Evolutionary conservation across 2,113 vertebrate genomes (phyloP).

Genomic region (Peucedramus taeniatus): DNA sequence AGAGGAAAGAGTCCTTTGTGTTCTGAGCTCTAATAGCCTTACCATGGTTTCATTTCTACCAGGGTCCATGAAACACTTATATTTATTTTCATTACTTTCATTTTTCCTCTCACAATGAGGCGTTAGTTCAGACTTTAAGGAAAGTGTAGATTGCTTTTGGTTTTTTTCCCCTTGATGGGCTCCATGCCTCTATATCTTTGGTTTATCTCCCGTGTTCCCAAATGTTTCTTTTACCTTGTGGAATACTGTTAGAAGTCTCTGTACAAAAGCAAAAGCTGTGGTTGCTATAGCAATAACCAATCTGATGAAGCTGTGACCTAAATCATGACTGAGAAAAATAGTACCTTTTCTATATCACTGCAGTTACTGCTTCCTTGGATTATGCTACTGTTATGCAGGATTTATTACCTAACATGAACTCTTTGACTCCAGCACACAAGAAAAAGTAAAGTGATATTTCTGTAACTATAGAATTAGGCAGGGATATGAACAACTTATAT

Average conservation of each 20-base stretch:
- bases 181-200: neutral
- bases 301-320: slow-evolving; percentile 80
- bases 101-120: neutral
- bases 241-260: slow-evolving; percentile 72
- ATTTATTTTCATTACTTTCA: neutral
- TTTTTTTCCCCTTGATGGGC: neutral
- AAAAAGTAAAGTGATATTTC: neutral
- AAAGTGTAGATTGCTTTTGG: neutral
- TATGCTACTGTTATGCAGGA: neutral
- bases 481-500: neutral
- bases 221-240: slow-evolving; percentile 69
- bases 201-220: slow-evolving; percentile 16
- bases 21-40: neutral
- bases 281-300: slow-evolving; percentile 88
- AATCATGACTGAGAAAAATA: slow-evolving; percentile 74
- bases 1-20: slow-evolving; percentile 1
- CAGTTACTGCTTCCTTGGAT: slow-evolving; percentile 37
- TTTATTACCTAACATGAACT: slow-evolving; percentile 66
- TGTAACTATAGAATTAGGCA: neutral
- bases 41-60: neutral
- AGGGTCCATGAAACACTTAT: neutral
- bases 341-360: slow-evolving; percentile 61
- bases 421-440: slow-evolving; percentile 7
- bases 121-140: neutral
- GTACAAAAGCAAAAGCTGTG: slow-evolving; percentile 70